Evolutionary conservation across 2,797 vertebrate genomes (phyloP).

Genomic region (Chromobotia macracanthus): DNA sequence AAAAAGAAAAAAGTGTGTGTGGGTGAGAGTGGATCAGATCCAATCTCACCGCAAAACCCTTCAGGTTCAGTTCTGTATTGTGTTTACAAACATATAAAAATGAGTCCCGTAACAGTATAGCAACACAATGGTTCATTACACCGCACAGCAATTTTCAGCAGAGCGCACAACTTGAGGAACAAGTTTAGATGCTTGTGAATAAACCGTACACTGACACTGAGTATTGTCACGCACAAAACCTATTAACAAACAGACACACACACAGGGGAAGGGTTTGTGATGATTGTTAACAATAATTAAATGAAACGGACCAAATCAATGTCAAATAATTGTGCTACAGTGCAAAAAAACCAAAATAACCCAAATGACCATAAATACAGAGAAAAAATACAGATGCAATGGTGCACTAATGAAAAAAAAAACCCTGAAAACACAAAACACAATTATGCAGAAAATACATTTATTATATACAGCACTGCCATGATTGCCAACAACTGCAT

Average conservation of each 20-base stretch:
- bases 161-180: background rate
- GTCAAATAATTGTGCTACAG: too few species aligned
- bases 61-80: too few species aligned
- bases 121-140: background rate
- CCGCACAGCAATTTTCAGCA: background rate
- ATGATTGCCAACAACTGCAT: background rate
- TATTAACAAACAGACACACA: background rate
- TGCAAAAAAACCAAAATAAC: background rate
- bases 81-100: slow-evolving; percentile 14
- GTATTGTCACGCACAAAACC: background rate
- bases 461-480: too few species aligned
- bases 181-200: slow-evolving; percentile 3
- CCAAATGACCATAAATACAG: background rate
- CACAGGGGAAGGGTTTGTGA: background rate
- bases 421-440: too few species aligned
- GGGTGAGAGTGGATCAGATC: slow-evolving; percentile 9
- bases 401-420: too few species aligned
- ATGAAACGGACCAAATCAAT: background rate
- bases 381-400: too few species aligned
- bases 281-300: too few species aligned
- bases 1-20: background rate
- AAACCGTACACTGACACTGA: background rate
- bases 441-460: background rate
- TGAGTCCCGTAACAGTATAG: background rate
- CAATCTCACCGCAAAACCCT: background rate